Conservation (phyloP, 2,888 invertebrate genomes). For the Acanthopleura granulata region DNA sequence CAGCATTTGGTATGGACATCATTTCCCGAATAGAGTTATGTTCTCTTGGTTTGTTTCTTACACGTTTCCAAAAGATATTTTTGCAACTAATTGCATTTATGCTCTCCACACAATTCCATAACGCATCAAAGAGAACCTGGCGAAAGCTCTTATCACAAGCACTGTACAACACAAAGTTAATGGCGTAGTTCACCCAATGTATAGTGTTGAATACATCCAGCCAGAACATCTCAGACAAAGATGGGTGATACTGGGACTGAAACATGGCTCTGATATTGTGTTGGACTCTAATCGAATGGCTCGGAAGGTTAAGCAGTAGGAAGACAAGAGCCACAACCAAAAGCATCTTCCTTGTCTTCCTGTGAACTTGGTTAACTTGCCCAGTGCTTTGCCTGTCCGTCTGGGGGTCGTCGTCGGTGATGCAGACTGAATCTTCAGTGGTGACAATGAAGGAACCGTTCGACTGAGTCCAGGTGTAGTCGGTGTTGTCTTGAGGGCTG, state of each 20-base stretch:
- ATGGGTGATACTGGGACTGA: conserved; percentile 34
- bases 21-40: neutral
- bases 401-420: neutral
- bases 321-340: conserved; percentile 85
- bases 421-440: neutral
- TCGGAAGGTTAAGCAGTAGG: conserved; percentile 77
- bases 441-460: neutral
- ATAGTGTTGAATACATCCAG: conserved; percentile 76
- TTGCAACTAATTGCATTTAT: neutral
- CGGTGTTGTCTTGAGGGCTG: neutral
- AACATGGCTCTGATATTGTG: conserved; percentile 43
- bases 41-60: neutral
- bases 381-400: conserved; percentile 28
- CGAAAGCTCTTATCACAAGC: conserved; percentile 68
- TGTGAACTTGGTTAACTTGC: conserved; percentile 37
- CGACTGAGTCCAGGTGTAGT: neutral
- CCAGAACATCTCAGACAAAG: conserved; percentile 41
- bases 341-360: conserved; percentile 81
- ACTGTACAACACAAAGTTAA: conserved; percentile 79
- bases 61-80: conserved; percentile 20
- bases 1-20: conserved; percentile 22
- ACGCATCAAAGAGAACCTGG: conserved; percentile 34
- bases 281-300: conserved; percentile 55
- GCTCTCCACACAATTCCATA: neutral
- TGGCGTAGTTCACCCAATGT: conserved; percentile 86